Evolutionary conservation across 2,113 vertebrate genomes (phyloP).

Genomic region (Erythrolamprus reginae): DNA sequence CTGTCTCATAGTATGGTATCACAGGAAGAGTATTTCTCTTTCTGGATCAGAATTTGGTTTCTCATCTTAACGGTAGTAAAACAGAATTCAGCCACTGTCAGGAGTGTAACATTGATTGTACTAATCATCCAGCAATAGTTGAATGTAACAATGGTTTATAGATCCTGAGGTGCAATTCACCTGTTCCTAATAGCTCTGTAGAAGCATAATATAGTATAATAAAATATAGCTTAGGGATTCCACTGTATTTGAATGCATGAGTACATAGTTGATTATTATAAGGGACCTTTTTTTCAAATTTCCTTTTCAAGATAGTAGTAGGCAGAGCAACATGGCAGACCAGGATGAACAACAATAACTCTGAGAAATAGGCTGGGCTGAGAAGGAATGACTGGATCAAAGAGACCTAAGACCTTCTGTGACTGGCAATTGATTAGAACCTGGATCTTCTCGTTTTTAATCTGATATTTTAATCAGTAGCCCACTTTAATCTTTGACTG

Average conservation of each 20-base stretch:
- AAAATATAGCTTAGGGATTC: background rate
- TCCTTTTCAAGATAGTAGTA: background rate
- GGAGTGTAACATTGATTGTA: background rate
- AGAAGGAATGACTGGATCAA: background rate
- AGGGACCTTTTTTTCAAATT: background rate
- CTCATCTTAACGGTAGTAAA: background rate
- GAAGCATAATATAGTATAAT: background rate
- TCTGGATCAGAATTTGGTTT: background rate
- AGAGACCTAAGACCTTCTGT: background rate
- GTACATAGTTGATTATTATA: background rate
- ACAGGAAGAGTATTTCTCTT: background rate
- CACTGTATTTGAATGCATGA: background rate
- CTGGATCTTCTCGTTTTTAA: background rate
- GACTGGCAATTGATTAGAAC: background rate
- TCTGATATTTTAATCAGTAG: background rate
- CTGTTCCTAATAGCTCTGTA: background rate
- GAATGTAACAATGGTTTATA: background rate
- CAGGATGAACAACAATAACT: background rate
- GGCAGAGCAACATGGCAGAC: background rate
- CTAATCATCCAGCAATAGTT: background rate
- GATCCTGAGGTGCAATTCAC: background rate
- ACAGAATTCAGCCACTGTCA: background rate
- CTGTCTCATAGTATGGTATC: background rate
- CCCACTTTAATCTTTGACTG: background rate
- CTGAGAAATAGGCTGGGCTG: background rate